A percentile compares a stretch with the other conserved stretches of the same genome.
Conservation (phyloP, 2,888 invertebrate genomes). For the Andrena praecox region DNA sequence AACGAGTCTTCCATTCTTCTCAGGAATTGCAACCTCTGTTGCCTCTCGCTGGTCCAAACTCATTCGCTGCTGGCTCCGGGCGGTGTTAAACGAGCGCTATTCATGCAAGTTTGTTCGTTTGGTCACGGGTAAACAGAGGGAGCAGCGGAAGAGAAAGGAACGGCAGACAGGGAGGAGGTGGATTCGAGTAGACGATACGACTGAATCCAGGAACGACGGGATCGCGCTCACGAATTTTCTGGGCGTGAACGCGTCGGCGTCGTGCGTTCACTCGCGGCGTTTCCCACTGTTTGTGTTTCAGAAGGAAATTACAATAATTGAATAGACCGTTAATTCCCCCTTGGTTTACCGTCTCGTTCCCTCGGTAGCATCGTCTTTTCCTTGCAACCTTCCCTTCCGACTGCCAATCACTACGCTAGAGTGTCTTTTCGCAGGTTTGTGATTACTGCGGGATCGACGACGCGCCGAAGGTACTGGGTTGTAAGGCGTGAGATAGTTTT, state of each 20-base stretch:
- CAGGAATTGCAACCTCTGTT: too few relatives aligned
- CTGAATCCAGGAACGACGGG: slow-evolving; percentile 14
- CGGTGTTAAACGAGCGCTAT: slow-evolving; percentile 76
- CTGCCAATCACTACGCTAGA: background rate
- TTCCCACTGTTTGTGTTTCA: slow-evolving; percentile 81
- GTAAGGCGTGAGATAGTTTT: slow-evolving; percentile 2
- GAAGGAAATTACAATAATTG: slow-evolving; percentile 84
- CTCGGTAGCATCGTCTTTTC: slow-evolving; percentile 13
- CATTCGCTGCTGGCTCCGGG: slow-evolving; percentile 61
- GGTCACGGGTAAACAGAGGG: slow-evolving; percentile 57
- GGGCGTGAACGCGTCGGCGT: slow-evolving; percentile 11
- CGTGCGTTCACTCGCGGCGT: slow-evolving; percentile 49
- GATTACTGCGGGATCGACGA: slow-evolving; percentile 2
- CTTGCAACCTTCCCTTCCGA: background rate
- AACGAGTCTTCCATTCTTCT: slow-evolving; percentile 37
- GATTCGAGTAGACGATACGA: background rate
- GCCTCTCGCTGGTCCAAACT: slow-evolving; percentile 27
- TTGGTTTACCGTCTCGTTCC: slow-evolving; percentile 44
- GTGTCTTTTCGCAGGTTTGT: slow-evolving; percentile 3
- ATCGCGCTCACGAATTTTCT: slow-evolving; percentile 51
- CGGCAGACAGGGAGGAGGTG: background rate
- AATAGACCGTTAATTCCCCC: slow-evolving; percentile 83
- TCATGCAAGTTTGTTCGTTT: slow-evolving; percentile 75
- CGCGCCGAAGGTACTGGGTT: slow-evolving; percentile 4
- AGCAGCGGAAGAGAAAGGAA: slow-evolving; percentile 3